These are phyloP conservation scores for Himalopsyche kuldschensis DNA, from an alignment of 2,888 invertebrate species.

Conservation along the genomic window DNA sequence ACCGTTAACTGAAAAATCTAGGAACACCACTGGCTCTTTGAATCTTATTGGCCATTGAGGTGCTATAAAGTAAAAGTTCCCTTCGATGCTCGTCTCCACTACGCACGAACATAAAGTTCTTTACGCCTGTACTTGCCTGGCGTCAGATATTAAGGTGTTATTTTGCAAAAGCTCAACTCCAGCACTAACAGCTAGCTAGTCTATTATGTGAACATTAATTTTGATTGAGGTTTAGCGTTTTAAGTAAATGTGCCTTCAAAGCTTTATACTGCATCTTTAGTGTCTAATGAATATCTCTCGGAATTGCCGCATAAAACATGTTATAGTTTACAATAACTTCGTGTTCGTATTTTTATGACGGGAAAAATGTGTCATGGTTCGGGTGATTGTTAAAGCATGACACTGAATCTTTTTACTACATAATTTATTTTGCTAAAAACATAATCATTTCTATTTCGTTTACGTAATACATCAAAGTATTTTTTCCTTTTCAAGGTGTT, in stretches of 20 bases:
- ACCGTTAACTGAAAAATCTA: not conserved
- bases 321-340: not conserved
- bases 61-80: constrained; percentile 29
- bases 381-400: not conserved
- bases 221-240: constrained; percentile 1
- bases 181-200: not conserved
- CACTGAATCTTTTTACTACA: too few species aligned
- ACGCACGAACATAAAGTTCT: constrained; percentile 24
- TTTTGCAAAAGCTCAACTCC: constrained; percentile 9
- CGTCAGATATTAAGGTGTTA: constrained; percentile 23
- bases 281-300: not conserved
- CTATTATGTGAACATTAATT: not conserved
- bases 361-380: not conserved
- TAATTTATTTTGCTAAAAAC: too few species aligned
- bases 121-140: constrained; percentile 18
- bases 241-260: not conserved
- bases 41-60: constrained; percentile 27
- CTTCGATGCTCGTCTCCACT: constrained; percentile 11
- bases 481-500: too few species aligned
- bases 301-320: not conserved
- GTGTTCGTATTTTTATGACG: not conserved
- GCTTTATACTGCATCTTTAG: not conserved
- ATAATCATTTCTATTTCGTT: too few species aligned
- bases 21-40: not conserved
- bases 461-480: too few species aligned